A percentile compares a stretch with the other conserved stretches of the same genome.
Evolutionary conservation across 2,888 invertebrate species (phyloP).

Genomic region (Vesta saturnalis): DNA sequence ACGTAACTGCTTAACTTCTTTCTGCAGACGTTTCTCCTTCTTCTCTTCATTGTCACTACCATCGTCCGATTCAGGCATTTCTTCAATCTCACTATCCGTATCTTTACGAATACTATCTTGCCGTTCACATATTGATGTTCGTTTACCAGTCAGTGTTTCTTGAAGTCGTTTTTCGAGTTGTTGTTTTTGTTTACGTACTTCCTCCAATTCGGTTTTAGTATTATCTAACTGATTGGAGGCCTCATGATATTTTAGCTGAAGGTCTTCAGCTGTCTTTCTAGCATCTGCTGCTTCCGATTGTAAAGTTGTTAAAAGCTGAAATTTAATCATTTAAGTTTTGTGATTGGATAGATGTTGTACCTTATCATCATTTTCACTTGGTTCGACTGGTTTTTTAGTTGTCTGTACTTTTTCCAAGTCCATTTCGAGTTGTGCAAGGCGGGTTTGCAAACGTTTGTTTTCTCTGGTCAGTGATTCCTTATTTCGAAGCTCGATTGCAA

Average conservation of each 20-base stretch:
- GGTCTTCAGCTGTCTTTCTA: slow-evolving; percentile 79
- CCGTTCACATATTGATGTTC: slow-evolving; percentile 56
- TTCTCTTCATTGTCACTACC: slow-evolving; percentile 74
- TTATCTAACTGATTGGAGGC: slow-evolving; percentile 81
- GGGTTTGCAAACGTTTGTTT: slow-evolving; percentile 83
- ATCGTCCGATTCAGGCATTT: slow-evolving; percentile 71
- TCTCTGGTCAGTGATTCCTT: slow-evolving; percentile 83
- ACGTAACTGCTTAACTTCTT: slow-evolving; percentile 75
- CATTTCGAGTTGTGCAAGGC: slow-evolving; percentile 82
- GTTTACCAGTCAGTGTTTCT: slow-evolving; percentile 65
- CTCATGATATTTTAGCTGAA: slow-evolving; percentile 81
- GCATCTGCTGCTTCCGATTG: slow-evolving; percentile 81
- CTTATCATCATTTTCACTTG: slow-evolving; percentile 55
- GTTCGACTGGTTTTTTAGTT: slow-evolving; percentile 37
- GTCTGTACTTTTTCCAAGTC: slow-evolving; percentile 77
- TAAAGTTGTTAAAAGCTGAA: slow-evolving; percentile 70
- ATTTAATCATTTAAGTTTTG: slow-evolving; percentile 2
- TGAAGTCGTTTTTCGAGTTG: slow-evolving; percentile 81
- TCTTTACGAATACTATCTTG: slow-evolving; percentile 64
- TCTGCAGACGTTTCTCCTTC: slow-evolving; percentile 68
- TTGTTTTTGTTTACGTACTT: slow-evolving; percentile 79
- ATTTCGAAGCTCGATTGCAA: slow-evolving; percentile 85
- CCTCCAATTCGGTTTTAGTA: slow-evolving; percentile 80
- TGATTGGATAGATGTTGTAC: slow-evolving; percentile 39
- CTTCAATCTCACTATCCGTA: slow-evolving; percentile 68